Base-by-base conservation (phyloP, 2,113 vertebrate species). In the Aythya baeri region DNA sequence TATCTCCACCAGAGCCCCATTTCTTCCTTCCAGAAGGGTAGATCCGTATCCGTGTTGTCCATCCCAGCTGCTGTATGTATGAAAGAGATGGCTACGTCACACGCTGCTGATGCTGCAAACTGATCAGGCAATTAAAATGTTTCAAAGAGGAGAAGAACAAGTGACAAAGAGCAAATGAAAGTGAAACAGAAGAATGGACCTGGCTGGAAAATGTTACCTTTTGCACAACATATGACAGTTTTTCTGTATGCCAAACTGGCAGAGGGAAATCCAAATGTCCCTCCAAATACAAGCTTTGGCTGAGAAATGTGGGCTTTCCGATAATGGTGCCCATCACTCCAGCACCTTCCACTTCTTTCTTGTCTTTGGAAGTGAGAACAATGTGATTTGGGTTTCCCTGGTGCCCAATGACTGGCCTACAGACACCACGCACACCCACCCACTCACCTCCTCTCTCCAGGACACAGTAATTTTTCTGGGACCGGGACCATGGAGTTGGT, bases 71-170 rank as follows among this genome's bases (percentile, higher is more conserved):
- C 29, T 0, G 1, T 44, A 29, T 0, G 0, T 46, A 41, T 82
- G 80, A 79, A 59, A 87, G 38, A 65, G 21, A 43, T 9, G n/a
- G 44, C 32, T 43, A 49, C 8, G 2, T 93, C 83, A 86, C 75
- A 57, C 0, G 1, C 34, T 93, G 84, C 70, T 88, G 79, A 79
- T 58, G 93, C 78, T 13, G 5, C 79, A 91, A 76, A 68, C 59
- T 44, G 63, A 49, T 76, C 41, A 73, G 72, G 73, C 44, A 89
- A 89, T 70, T 91, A 66, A 88, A 91, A 86, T 58, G 6, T 83
- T 93, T 76, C 71, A 83, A 88, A 91, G 75, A 89, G 52, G 25
- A 85, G 61, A 89, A 89, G 31, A 91, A 83, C 49, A 38, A 79
- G 54, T 52, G 22, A 41, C 59, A 65, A 43, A 91, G 77, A 91